These are phyloP conservation scores for Phaenicophaeus curvirostris DNA, from an alignment of 2,797 vertebrate species.

Conservation along the genomic window DNA sequence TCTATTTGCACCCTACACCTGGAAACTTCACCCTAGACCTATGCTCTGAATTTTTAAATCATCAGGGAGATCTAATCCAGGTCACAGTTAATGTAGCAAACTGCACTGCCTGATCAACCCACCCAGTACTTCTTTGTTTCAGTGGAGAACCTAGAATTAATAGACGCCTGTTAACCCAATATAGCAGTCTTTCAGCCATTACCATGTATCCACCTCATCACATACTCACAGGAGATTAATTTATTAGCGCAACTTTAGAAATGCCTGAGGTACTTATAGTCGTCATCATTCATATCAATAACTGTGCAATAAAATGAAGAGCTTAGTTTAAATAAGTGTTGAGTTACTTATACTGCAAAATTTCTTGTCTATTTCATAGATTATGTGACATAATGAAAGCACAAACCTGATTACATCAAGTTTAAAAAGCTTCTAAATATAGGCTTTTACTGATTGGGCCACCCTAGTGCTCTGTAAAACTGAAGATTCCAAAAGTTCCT, in stretches of 20 bases:
- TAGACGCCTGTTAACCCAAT: background rate
- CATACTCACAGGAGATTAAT: fast-evolving
- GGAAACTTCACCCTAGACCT: background rate
- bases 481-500: background rate
- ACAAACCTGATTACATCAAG: background rate
- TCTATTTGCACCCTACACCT: background rate
- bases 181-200: background rate
- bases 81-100: background rate
- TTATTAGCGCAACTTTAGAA: background rate
- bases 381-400: background rate
- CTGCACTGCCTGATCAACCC: background rate
- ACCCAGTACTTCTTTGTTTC: background rate
- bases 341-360: background rate
- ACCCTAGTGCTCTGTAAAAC: background rate
- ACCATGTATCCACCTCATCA: fast-evolving
- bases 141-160: background rate
- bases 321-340: background rate
- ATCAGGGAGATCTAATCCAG: background rate
- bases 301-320: background rate
- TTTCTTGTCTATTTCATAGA: background rate
- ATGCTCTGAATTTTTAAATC: background rate
- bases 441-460: background rate
- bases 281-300: background rate
- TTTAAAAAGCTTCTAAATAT: background rate
- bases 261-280: background rate